Evolutionary conservation across 1,140 invertebrate genomes (phyloP), one percentile per base, ranked within the genome.

Genomic region (Drosophila rhopaloa): DNA sequence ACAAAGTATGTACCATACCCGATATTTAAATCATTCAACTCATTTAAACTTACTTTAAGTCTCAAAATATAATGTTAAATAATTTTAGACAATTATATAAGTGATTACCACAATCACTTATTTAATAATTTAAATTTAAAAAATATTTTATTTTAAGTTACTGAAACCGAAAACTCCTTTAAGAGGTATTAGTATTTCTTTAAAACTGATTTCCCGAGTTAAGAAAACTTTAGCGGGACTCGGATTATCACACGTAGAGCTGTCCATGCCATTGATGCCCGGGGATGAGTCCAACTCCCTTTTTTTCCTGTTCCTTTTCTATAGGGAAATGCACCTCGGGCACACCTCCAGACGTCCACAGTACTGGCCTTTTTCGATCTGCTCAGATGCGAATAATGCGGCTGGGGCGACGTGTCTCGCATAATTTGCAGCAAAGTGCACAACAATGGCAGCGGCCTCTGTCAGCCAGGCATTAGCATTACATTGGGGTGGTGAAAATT

Each of bases 391-490:
- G 14, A 47, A 4, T 41, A 61, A 43, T 32, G 38, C 37, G 61
- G 56, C 54, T 37, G 57, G 40, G 47, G 55, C 79, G 59, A 88
- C 83, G 83, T 83, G 83, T 83, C 83, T 83, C 50, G 83, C 83
- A 86, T 88, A 86, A 86, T 88, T 86, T 86, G 79, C 83, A 79
- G 70, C 72, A 73, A 88, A 86, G 83, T 86, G 83, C 83, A 88
- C 76, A 88, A 88, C 83, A 88, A 88, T 88, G 60, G 79, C 84
- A 56, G 50, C 58, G 44, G 29, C 75, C 58, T 56, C 55, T 79
- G 32, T 72, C 57, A 51, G 19, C 29, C 29, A 55, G n/a, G 48
- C 62, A 81, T 81, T 58, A 65, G 46, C 41, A 44, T 55, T 48
- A 35, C 51, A 8, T 14, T 11, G 44, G 19, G 32, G 38, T 41